Base-by-base conservation (phyloP, 2,113 vertebrate genomes). In the Pleuronectes platessa region DNA sequence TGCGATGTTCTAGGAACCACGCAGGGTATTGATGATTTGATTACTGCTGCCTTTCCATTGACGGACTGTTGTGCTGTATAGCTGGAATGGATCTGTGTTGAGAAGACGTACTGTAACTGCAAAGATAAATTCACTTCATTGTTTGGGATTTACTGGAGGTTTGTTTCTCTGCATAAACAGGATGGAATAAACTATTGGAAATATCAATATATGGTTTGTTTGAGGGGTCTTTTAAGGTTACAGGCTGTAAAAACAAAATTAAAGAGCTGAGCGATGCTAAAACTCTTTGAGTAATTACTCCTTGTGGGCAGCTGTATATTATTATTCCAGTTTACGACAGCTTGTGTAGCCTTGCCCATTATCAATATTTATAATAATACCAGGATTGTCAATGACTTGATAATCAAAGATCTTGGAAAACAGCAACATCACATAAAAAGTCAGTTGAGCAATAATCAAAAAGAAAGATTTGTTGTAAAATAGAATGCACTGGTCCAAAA, bases 21-120 rank as follows among this genome's bases (percentile, higher is more conserved):
- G 9, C 18, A 1, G 2, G 4, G 31, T 71, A 76, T 68, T 31
- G 74, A 68, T 56, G 61, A 77, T 74, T 79, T 35, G 83, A 86
- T 81, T 81, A 88, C 80, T 26, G 72, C 58, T 13, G 27, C 53
- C 9, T 70, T 72, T 61, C 51, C 35, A 68, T 61, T 60, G 31
- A 31, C 31, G 6, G 31, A 31, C 31, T 31, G 69, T 51, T 74
- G 3, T 23, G 31, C 40, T 3, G 9, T 35, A 15, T 27, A 6
- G 69, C 70, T 49, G 21, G 40, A 45, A 74, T 56, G 35, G 47
- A n/a, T 26, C 15, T 61, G 58, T 78, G 65, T 76, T 76, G 55
- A 76, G 76, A 64, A 37, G 63, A 13, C 17, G 26, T 47, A 13
- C 56, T 70, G 31, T n/a, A 18, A n/a, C 55, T n/a, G 18, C 23